A percentile compares a stretch with the other conserved stretches of the same genome.
Conservation (phyloP, 2,113 vertebrate species). For the Notothenia coriiceps region DNA sequence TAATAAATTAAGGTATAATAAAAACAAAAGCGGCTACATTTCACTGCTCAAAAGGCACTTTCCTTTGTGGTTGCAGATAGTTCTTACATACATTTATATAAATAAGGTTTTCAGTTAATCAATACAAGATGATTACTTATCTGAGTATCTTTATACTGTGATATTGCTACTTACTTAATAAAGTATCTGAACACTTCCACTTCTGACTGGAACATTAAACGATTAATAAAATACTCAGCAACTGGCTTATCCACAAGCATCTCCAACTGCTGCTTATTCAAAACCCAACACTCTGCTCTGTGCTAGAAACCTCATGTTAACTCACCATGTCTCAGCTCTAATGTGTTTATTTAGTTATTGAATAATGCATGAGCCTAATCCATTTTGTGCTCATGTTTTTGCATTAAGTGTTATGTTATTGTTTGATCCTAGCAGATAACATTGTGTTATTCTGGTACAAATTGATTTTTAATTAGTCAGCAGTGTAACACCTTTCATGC, state of each 20-base stretch:
- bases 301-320: background rate
- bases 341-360: conserved; percentile 22
- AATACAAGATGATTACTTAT: background rate
- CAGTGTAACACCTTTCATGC: background rate
- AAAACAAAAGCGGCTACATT: background rate
- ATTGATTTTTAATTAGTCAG: conserved; percentile 39
- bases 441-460: conserved; percentile 5
- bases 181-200: background rate
- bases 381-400: conserved; percentile 26
- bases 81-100: background rate
- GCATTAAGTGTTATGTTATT: conserved; percentile 10
- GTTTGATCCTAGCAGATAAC: conserved; percentile 9
- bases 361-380: conserved; percentile 46
- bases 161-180: background rate
- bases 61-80: background rate
- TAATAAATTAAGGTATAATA: background rate
- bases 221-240: background rate
- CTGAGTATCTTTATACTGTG: background rate
- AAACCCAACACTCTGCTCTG: background rate
- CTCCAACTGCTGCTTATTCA: background rate
- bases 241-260: background rate
- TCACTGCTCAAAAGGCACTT: background rate
- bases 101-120: background rate
- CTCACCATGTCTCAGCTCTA: background rate
- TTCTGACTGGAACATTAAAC: background rate